phyloP scores from a whole-genome alignment of 2,113 vertebrate genomes.

The Platichthys stellatus region DNA sequence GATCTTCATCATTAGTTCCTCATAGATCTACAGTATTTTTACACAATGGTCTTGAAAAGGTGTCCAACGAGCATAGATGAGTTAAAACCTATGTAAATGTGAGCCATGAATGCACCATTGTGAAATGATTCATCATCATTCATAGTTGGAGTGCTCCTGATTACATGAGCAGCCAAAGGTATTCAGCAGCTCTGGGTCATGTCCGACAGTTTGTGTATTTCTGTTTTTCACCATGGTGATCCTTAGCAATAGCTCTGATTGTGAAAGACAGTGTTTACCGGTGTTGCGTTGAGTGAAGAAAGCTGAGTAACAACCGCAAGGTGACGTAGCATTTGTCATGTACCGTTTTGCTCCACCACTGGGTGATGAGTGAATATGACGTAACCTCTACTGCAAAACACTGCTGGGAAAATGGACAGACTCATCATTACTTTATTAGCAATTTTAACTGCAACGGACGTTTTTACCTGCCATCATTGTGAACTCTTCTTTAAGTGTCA shows the following conservation, averaged over 20 bases:
- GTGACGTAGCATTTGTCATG: not conserved
- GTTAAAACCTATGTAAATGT: not conserved
- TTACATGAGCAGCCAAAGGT: not conserved
- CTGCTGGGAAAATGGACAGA: constrained; percentile 14
- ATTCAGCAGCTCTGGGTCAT: not conserved
- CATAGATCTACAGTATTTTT: no score
- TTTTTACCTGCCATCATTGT: not conserved
- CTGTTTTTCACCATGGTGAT: no score
- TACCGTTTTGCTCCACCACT: not conserved
- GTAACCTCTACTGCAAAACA: constrained; percentile 18
- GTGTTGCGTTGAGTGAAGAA: not conserved
- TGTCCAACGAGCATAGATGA: not conserved
- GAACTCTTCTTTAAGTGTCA: not conserved
- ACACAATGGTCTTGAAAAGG: no score
- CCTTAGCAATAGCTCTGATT: not conserved
- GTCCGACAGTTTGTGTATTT: not conserved
- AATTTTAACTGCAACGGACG: not conserved
- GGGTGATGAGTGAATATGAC: constrained; percentile 13
- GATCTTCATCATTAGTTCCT: no score
- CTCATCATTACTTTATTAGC: not conserved
- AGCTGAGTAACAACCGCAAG: constrained; percentile 11
- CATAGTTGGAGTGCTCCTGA: not conserved
- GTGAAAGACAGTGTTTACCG: constrained; percentile 5
- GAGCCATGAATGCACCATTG: not conserved
- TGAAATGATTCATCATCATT: not conserved